These are phyloP conservation scores for Cyanoderma ruficeps DNA, from an alignment of 2,113 vertebrate genomes.

Conservation along the genomic window DNA sequence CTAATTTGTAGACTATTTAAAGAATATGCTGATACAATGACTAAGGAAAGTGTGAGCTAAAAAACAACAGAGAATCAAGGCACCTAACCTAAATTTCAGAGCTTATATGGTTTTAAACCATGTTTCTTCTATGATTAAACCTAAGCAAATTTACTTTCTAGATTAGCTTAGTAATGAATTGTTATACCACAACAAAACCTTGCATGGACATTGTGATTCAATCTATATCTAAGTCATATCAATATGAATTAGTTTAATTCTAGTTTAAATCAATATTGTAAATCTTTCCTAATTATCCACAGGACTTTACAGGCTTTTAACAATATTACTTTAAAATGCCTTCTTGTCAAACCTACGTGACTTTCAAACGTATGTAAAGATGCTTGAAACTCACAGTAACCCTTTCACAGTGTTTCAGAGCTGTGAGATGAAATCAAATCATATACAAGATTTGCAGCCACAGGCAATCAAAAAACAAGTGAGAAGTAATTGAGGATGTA, in stretches of 20 bases:
- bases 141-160: not conserved
- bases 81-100: not conserved
- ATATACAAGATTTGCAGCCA: not conserved
- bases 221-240: not conserved
- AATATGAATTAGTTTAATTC: not conserved
- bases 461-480: not conserved
- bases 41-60: not conserved
- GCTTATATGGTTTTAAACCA: not conserved
- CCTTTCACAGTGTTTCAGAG: not conserved
- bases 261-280: not conserved
- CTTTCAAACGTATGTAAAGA: not conserved
- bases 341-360: not conserved
- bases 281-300: not conserved
- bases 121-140: not conserved
- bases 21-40: not conserved
- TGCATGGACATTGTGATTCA: not conserved
- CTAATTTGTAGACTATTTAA: not conserved
- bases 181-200: not conserved
- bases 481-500: not conserved
- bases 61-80: not conserved
- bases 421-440: not conserved
- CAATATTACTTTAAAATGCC: not conserved
- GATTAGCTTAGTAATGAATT: not conserved
- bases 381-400: not conserved
- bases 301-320: not conserved